A percentile compares a stretch with the other conserved stretches of the same genome.
Evolutionary conservation across 2,113 vertebrate species (phyloP).

Genomic region (Myrmecobius fasciatus): DNA sequence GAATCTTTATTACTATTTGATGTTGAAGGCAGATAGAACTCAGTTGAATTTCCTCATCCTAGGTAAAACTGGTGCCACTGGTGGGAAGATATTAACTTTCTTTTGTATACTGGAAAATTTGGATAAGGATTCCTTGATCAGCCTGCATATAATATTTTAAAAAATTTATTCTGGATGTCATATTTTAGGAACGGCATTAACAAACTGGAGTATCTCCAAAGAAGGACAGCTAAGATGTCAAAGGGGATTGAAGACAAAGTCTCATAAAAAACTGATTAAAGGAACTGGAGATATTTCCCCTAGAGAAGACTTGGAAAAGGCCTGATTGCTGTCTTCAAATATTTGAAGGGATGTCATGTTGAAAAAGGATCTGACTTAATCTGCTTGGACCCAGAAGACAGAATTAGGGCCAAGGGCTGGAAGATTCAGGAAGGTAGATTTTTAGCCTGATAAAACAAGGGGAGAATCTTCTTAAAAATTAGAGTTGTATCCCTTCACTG

Average conservation of each 20-base stretch:
- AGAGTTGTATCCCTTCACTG: background rate
- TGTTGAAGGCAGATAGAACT: background rate
- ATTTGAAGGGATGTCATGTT: background rate
- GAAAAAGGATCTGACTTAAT: background rate
- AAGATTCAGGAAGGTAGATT: background rate
- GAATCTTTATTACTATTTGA: background rate
- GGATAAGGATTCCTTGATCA: background rate
- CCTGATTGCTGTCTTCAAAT: background rate
- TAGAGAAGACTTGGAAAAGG: background rate
- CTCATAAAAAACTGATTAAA: background rate
- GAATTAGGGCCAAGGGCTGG: background rate
- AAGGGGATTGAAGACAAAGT: background rate
- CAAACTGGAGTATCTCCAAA: background rate
- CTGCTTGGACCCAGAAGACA: background rate
- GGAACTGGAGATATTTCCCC: background rate
- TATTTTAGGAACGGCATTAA: background rate
- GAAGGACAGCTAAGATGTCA: background rate
- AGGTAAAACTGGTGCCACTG: background rate
- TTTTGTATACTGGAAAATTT: background rate
- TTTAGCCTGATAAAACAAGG: background rate
- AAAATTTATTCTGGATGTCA: background rate
- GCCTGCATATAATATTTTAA: background rate
- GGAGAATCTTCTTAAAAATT: background rate
- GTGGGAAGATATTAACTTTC: background rate
- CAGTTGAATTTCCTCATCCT: background rate